phyloP scores from a whole-genome alignment of 2,888 invertebrate species.

The Leptothorax acervorum region DNA sequence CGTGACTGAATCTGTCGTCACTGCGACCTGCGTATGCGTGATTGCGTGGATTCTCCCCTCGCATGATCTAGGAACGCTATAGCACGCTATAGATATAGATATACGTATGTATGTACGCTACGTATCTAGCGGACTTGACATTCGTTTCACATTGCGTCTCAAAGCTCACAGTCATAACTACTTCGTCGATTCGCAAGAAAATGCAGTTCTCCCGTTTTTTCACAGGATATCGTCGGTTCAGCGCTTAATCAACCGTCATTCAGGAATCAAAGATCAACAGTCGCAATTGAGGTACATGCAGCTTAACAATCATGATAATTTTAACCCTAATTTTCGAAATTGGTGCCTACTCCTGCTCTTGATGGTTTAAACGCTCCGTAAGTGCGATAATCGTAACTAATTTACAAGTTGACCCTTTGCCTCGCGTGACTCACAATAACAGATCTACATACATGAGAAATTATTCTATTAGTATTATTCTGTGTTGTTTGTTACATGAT shows the following conservation, averaged over 20 bases:
- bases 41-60: neutral
- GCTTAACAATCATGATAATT: neutral
- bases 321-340: slow-evolving; percentile 6
- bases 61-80: neutral
- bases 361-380: slow-evolving; percentile 11
- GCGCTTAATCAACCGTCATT: neutral
- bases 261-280: neutral
- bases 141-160: slow-evolving; percentile 73
- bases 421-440: neutral
- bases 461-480: neutral
- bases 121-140: slow-evolving; percentile 61
- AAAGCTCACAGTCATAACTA: neutral
- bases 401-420: slow-evolving; percentile 2
- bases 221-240: neutral
- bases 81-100: neutral
- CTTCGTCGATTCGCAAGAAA: neutral
- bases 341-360: neutral
- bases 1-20: neutral
- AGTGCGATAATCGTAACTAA: neutral
- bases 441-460: neutral
- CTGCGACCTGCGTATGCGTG: slow-evolving; percentile 2
- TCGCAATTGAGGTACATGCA: neutral
- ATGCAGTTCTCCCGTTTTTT: neutral
- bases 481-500: neutral
- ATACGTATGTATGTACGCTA: neutral